Base-by-base conservation (phyloP, 2,888 invertebrate genomes). In the Dastarcus helophoroides region DNA sequence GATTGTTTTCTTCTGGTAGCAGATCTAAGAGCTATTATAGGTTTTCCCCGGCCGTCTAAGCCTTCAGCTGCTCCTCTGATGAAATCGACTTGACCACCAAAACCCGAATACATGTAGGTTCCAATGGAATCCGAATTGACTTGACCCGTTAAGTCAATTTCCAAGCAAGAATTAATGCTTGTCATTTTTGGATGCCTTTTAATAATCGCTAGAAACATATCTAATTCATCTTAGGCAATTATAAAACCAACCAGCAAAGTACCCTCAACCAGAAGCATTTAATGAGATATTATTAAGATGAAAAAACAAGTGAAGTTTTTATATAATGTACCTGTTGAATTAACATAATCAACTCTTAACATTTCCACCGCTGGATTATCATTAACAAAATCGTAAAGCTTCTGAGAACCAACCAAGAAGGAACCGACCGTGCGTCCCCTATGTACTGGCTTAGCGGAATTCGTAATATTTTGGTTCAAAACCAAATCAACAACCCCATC, bases 151-250 rank as follows among this genome's bases (percentile, higher is more conserved):
- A 95, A 62, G 59, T 95, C 95, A 3, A 83, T 80, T 62, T 95
- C 94, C 46, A 95, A 85, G 58, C 89, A 89, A 0, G 93, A 93
- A 65, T 95, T 95, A 53, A 95, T 94, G 32, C 94, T 93, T 0
- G 93, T 93, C 80, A 95, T 93, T 44, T 70, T 73, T 1, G 91
- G 90, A 60, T 85, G 84, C 50, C 75, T 73, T 0, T 84, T 76
- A 31, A 94, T 76, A 35, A 91, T 65, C 45, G 76, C 58, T 58
- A n/a, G n/a, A n/a, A n/a, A n/a, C n/a, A n/a, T n/a, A n/a, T n/a
- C n/a, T n/a, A n/a, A n/a, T n/a, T n/a, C n/a, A n/a, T n/a, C n/a
- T n/a, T n/a, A n/a, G n/a, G n/a, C n/a, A n/a, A 30, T 14, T 13
- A 29, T 12, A 19, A 19, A 19, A 19, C 19, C 19, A 19, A 6